Conservation (phyloP, 2,113 vertebrate species). For the Laticauda colubrina region DNA sequence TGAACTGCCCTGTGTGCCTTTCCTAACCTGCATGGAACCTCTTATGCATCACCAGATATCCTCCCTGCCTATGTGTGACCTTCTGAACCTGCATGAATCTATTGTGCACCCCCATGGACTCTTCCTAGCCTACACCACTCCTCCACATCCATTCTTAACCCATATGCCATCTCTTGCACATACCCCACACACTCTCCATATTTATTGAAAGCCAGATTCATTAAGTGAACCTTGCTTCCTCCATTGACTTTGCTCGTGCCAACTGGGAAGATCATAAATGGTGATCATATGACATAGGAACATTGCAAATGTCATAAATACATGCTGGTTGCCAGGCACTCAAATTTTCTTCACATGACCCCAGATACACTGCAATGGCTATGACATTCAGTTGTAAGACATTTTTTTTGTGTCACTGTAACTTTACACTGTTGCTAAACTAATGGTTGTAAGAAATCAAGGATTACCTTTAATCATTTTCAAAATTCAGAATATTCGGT, state of each 20-base stretch:
- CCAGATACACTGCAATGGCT: background rate
- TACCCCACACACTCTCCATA: too few relatives aligned
- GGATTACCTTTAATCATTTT: background rate
- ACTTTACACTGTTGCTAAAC: background rate
- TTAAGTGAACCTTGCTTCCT: background rate
- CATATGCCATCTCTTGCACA: too few relatives aligned
- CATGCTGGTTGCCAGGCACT: background rate
- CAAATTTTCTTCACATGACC: background rate
- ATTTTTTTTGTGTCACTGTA: background rate
- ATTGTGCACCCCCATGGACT: too few relatives aligned
- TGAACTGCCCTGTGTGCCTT: too few relatives aligned
- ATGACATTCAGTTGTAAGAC: background rate
- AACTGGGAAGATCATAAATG: background rate
- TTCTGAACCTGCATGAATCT: too few relatives aligned
- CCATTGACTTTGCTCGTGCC: background rate
- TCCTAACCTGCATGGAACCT: too few relatives aligned
- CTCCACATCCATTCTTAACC: too few relatives aligned
- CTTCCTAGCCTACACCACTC: too few relatives aligned
- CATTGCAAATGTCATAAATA: background rate
- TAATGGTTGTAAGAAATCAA: background rate
- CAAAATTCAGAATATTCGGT: slow-evolving; percentile 26
- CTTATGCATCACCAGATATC: too few relatives aligned
- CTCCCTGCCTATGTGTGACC: too few relatives aligned
- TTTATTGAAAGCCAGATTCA: background rate
- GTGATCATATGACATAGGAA: background rate